These are phyloP conservation scores for Halocaridina rubra DNA, from an alignment of 2,888 invertebrate species.

Conservation along the genomic window DNA sequence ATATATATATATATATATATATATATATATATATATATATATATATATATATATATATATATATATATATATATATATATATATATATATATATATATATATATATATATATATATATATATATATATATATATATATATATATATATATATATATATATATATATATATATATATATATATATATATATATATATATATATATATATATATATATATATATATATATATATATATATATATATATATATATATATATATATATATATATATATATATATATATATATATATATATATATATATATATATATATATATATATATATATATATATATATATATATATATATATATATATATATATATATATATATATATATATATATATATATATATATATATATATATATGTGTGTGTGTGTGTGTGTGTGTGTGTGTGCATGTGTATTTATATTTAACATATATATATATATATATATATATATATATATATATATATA, in stretches of 20 bases:
- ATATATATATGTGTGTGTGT: neutral
- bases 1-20: neutral
- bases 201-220: neutral
- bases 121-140: conserved; percentile 5
- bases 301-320: neutral
- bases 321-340: conserved; percentile 12
- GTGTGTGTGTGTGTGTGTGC: neutral
- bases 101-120: conserved; percentile 10
- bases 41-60: neutral
- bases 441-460: neutral
- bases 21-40: neutral
- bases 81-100: conserved; percentile 25
- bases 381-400: conserved; percentile 1
- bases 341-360: conserved; percentile 20
- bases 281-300: no score
- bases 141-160: neutral
- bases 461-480: no score
- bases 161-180: neutral
- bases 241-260: no score
- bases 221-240: no score
- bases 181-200: neutral
- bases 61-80: conserved; percentile 10
- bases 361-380: conserved; percentile 14
- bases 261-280: no score
- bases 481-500: no score